Conservation (phyloP, 2,888 invertebrate genomes). For the Agriopis aurantiaria region DNA sequence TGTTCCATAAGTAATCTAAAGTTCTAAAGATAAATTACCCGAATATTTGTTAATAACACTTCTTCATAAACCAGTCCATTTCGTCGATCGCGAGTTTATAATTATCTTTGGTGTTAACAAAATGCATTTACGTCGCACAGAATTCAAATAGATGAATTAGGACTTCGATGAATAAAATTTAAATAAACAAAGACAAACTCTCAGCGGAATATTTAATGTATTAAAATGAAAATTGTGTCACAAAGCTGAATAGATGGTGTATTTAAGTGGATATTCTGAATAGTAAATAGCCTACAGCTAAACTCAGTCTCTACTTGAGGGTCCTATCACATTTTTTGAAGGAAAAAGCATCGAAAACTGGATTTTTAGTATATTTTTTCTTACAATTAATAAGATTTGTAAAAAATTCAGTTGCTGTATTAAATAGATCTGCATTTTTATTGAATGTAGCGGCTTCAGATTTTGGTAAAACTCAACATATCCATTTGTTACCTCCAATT, state of each 20-base stretch:
- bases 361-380: no score
- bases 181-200: conserved; percentile 18
- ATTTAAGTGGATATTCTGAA: background rate
- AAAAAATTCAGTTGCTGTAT: no score
- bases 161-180: conserved; percentile 25
- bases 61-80: background rate
- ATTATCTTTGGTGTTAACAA: conserved; percentile 3
- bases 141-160: conserved; percentile 12
- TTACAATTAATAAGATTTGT: no score
- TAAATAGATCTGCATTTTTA: no score
- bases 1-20: no score
- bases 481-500: no score
- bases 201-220: conserved; percentile 11
- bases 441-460: no score
- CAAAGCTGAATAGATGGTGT: background rate
- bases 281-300: background rate
- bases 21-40: no score
- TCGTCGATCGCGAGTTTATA: background rate
- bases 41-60: no score
- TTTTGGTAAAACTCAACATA: no score
- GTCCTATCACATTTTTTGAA: no score
- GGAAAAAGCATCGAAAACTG: no score
- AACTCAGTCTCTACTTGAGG: background rate
- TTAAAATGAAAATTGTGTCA: background rate
- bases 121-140: conserved; percentile 9